Percentiles rank a stretch among this genome's conserved stretches.
Evolutionary conservation across 2,797 vertebrate species (phyloP).

Genomic region (Emydoidea blandingii): DNA sequence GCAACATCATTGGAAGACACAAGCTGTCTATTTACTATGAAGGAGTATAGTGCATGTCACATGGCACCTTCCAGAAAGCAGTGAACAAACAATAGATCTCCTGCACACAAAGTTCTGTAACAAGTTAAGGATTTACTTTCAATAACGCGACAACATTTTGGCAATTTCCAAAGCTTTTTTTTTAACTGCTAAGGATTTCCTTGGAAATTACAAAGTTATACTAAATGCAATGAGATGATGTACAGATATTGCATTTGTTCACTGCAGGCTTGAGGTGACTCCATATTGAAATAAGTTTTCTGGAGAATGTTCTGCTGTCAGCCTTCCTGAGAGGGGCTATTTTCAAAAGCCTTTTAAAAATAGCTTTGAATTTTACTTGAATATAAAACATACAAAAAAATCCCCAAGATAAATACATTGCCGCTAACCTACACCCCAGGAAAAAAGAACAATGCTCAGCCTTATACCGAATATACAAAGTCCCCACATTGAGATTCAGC

Average conservation of each 20-base stretch:
- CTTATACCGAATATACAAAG: background rate
- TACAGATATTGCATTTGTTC: background rate
- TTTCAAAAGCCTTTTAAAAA: background rate
- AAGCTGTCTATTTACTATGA: background rate
- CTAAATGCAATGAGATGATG: background rate
- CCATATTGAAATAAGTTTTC: background rate
- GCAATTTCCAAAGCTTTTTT: background rate
- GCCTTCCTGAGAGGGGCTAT: background rate
- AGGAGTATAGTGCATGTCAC: background rate
- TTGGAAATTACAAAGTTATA: background rate
- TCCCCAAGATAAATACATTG: background rate
- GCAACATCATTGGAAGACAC: background rate
- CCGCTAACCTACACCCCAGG: background rate
- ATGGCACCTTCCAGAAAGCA: background rate
- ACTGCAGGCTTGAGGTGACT: background rate
- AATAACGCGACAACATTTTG: background rate
- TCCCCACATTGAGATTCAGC: background rate
- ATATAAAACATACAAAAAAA: background rate
- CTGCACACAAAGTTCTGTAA: background rate
- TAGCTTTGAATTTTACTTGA: background rate
- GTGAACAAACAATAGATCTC: background rate
- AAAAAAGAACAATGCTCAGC: background rate
- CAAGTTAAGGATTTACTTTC: background rate
- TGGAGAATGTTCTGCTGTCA: background rate
- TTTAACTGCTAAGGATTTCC: background rate